A percentile compares a stretch with the other conserved stretches of the same genome.
Evolutionary conservation across 64 coral and sea anemone species (phyloP).

Genomic region (Porites lutea): DNA sequence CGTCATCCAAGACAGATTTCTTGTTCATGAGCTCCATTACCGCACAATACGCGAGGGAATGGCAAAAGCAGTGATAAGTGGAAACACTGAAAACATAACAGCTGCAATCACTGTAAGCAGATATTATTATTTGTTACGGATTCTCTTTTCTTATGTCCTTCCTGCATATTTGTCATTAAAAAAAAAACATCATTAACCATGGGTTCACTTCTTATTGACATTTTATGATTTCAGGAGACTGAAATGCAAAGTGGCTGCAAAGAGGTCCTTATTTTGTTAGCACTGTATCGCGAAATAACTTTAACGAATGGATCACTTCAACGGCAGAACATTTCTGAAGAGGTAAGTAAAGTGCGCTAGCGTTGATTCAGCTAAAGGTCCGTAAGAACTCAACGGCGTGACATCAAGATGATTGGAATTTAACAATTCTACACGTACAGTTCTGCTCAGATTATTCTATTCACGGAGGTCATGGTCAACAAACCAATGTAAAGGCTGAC

Average conservation of each 20-base stretch:
- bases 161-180: too few species aligned
- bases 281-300: conserved; percentile 31
- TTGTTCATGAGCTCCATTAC: conserved; percentile 57
- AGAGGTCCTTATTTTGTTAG: neutral
- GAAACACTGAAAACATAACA: conserved; percentile 38
- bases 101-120: conserved; percentile 18
- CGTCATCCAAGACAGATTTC: conserved; percentile 60
- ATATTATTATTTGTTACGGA: neutral
- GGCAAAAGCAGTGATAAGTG: conserved; percentile 45
- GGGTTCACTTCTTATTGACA: too few species aligned
- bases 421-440: neutral
- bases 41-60: conserved; percentile 46
- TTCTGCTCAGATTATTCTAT: too few species aligned
- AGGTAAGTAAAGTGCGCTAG: neutral
- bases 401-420: neutral
- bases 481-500: too few species aligned
- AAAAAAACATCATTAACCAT: too few species aligned
- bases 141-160: too few species aligned
- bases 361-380: neutral
- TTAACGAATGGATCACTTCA: neutral
- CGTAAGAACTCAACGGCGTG: too few species aligned
- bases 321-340: neutral
- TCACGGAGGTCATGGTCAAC: too few species aligned
- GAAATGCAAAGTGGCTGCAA: conserved; percentile 8
- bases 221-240: neutral